Evolutionary conservation across 2,797 vertebrate genomes (phyloP).

Genomic region (Lagothrix lagotricha): DNA sequence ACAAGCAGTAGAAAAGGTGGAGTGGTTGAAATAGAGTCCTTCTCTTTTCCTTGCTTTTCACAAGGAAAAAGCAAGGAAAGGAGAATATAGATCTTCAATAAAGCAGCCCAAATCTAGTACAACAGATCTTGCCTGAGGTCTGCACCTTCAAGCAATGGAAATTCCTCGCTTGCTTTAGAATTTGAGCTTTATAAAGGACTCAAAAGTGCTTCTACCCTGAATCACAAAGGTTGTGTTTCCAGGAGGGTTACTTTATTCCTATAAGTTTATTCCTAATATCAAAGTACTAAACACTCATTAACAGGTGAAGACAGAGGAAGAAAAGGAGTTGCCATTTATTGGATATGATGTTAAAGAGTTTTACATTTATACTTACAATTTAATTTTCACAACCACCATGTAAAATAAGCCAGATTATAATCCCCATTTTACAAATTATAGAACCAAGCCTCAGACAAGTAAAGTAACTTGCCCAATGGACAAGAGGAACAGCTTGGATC

Average conservation of each 20-base stretch:
- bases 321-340: neutral
- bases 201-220: neutral
- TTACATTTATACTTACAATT: neutral
- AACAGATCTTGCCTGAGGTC: neutral
- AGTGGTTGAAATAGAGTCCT: neutral
- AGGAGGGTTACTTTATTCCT: neutral
- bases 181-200: neutral
- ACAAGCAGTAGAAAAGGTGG: neutral
- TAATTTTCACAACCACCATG: neutral
- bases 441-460: slow-evolving; percentile 38
- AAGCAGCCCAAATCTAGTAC: neutral
- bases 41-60: neutral
- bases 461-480: neutral
- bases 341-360: neutral
- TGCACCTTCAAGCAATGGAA: neutral
- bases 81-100: slow-evolving; percentile 4
- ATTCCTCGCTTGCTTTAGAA: neutral
- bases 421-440: slow-evolving; percentile 3
- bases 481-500: neutral
- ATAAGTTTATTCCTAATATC: neutral
- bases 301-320: neutral
- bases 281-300: neutral
- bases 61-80: neutral
- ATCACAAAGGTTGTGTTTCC: slow-evolving; percentile 10
- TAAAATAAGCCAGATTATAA: slow-evolving; percentile 23